Evolutionary conservation across 2,888 invertebrate species (phyloP).

Genomic region (Hydraecia micacea): DNA sequence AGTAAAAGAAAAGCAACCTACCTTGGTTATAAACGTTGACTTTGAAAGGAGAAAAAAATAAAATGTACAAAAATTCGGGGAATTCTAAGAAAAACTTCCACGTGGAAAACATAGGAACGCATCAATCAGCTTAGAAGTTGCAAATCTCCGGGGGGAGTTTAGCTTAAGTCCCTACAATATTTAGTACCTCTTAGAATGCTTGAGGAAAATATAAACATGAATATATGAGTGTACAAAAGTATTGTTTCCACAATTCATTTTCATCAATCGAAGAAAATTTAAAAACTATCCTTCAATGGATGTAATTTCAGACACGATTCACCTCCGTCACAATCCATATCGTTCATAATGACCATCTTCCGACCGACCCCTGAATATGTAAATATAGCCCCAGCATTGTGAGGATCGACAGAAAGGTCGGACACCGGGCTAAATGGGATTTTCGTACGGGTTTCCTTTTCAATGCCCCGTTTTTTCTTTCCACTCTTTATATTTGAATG

Average conservation of each 20-base stretch:
- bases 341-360: constrained; percentile 84
- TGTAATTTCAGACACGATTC: constrained; percentile 80
- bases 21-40: constrained; percentile 48
- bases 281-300: constrained; percentile 65
- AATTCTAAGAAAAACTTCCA: constrained; percentile 39
- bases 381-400: constrained; percentile 80
- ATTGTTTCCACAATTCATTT: constrained; percentile 16
- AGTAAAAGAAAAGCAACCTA: constrained; percentile 51
- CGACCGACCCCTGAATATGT: constrained; percentile 78
- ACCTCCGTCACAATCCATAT: constrained; percentile 73
- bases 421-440: constrained; percentile 83
- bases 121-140: constrained; percentile 42
- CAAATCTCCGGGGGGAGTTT: constrained; percentile 12
- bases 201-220: neutral
- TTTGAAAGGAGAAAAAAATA: constrained; percentile 38
- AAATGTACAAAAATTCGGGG: constrained; percentile 15
- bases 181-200: neutral
- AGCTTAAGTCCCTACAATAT: neutral
- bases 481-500: constrained; percentile 76
- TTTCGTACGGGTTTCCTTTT: constrained; percentile 81
- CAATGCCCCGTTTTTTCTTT: constrained; percentile 70
- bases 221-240: constrained; percentile 4
- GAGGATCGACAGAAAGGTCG: constrained; percentile 78
- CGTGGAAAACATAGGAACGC: constrained; percentile 51
- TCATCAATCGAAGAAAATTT: constrained; percentile 47